phyloP scores from a whole-genome alignment of 2,113 vertebrate genomes.

The Muntiacus muntjak region DNA sequence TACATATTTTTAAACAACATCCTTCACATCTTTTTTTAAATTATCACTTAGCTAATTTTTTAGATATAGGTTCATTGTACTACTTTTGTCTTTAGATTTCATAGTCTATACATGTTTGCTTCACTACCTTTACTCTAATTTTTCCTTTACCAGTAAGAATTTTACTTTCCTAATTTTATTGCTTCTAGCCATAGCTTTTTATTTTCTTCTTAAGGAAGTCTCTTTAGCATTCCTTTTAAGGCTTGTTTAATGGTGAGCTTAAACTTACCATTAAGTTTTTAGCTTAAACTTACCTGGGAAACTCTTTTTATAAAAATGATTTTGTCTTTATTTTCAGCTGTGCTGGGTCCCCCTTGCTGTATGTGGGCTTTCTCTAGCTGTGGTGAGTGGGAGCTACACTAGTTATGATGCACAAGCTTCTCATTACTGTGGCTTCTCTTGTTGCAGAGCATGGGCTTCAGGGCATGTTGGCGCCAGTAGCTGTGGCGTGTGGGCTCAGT shows the following conservation, averaged over 20 bases:
- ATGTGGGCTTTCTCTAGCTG: neutral
- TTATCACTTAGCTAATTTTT: neutral
- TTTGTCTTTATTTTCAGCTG: neutral
- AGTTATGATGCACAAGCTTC: fast-evolving
- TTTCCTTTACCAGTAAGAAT: neutral
- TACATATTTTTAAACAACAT: neutral
- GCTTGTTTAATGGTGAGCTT: neutral
- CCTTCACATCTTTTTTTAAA: neutral
- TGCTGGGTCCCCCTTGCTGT: neutral
- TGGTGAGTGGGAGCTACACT: neutral
- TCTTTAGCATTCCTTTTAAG: neutral
- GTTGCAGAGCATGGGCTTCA: neutral
- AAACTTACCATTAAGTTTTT: neutral
- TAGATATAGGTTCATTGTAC: neutral
- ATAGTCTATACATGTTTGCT: neutral
- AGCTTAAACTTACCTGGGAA: neutral
- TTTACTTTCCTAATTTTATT: neutral
- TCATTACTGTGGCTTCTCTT: neutral
- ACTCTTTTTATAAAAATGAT: neutral
- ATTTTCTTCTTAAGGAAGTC: neutral
- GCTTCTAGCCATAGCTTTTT: neutral
- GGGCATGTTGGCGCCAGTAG: neutral
- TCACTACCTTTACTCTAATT: neutral
- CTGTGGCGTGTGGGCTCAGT: neutral
- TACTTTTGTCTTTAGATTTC: neutral